Evolutionary conservation across 2,113 vertebrate species (phyloP), one percentile per base, ranked within the genome.

Genomic region (Cathartes aura): DNA sequence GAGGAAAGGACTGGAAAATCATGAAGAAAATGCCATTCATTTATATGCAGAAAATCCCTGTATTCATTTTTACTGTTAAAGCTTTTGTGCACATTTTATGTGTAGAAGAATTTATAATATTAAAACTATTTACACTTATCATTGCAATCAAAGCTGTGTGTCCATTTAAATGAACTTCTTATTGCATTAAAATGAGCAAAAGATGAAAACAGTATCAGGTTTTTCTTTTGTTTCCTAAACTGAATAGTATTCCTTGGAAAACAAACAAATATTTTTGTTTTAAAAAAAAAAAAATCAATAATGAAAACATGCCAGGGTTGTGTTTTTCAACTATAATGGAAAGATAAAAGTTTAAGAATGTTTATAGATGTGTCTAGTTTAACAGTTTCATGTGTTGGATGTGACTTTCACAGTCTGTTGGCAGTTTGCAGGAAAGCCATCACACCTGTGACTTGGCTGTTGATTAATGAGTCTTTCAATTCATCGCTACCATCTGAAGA

Each of bases 391-490:
- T 98, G 97, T 98, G 98, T 98, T 98, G 97, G 98, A 99, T 99
- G 98, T 99, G 99, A 99, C 99, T 99, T 99, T 99, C 99, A 99
- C 99, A 99, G 99, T 99, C 99, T 99, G 99, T 98, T 99, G 99
- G 98, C 98, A 98, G 99, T 98, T 98, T 99, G 98, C 98, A 98
- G 98, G 98, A 98, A 99, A 99, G 98, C 97, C 98, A 99, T 99
- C 99, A 99, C 99, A 99, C 99, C 99, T 99, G 99, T 99, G 99
- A 99, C 98, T 99, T 98, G 96, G 97, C 83, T 95, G 98, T 98
- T 99, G 99, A 99, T 99, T 99, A 99, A 99, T 99, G 99, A 99
- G 99, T 98, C 99, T 99, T 99, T 99, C 99, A 99, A 98, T 97
- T 98, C 98, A 98, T 98, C 92, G 97, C 98, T 98, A 98, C 98